These are phyloP conservation scores for Asobara japonica DNA, from an alignment of 1,140 invertebrate species.

Conservation along the genomic window DNA sequence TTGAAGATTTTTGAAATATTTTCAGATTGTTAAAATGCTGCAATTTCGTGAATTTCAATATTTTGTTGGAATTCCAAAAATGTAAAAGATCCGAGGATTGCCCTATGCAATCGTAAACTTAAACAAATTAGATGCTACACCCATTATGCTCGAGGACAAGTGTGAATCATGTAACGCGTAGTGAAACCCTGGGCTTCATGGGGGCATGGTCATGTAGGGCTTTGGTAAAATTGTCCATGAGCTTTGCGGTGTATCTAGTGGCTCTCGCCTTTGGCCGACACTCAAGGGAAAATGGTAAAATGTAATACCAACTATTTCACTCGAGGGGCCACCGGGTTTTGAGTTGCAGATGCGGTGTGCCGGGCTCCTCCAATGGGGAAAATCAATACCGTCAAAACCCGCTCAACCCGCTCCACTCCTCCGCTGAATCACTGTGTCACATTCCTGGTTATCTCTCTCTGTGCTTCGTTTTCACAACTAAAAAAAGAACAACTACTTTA, in stretches of 20 bases:
- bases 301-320: not conserved
- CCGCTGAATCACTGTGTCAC: not conserved
- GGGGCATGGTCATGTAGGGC: not conserved
- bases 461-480: no score
- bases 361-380: constrained; percentile 28
- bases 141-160: not conserved
- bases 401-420: constrained; percentile 10
- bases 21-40: no score
- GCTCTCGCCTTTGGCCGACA: not conserved
- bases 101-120: no score
- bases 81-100: no score
- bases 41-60: no score
- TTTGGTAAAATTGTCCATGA: not conserved
- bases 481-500: no score
- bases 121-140: no score
- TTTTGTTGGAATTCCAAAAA: no score
- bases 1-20: no score
- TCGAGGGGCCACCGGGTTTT: constrained; percentile 22
- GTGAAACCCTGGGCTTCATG: not conserved
- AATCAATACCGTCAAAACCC: constrained; percentile 37
- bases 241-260: not conserved
- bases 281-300: constrained; percentile 1
- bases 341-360: constrained; percentile 29
- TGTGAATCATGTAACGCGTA: not conserved
- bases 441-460: constrained; percentile 2